Base-by-base conservation (phyloP, 1,140 invertebrate species). In the Lasioglossum baleicum region DNA sequence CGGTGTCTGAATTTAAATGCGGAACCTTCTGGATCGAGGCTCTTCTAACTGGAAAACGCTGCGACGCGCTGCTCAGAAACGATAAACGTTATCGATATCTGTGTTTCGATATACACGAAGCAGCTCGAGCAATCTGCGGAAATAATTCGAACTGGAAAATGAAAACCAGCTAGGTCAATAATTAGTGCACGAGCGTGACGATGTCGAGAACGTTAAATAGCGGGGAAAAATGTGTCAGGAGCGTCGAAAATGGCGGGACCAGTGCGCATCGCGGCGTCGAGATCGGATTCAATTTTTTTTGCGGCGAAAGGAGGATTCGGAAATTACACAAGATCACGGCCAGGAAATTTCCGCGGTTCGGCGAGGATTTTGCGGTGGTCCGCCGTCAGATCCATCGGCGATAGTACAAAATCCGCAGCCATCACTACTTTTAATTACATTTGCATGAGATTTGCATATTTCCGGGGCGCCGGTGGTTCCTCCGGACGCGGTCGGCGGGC, bases 1-100 rank as follows among this genome's bases (percentile, higher is more conserved):
- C 75, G 72, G 68, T 67, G 75, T 72, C 70, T 61, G 63, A 83
- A 85, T 83, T 86, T 88, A 85, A 87, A 86, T 80, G 73, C 75
- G 17, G 31, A 22, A 31, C 26, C 22, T 48, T 8, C 66, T 22
- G 31, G 63, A 15, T 13, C 31, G 63, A 56, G 51, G 17, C 26
- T 44, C 74, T 58, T 75, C 51, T 40, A 35, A 51, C 22, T 60
- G 35, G 20, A 53, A 44, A 35, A 68, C 31, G 26, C 22, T 48
- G 35, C 42, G 42, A 64, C 61, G 60, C 26, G 31, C 20, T 35
- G n/a, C 8, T 64, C n/a, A 40, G 26, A 40, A 74, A 51, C 42
- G 65, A 67, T 67, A 51, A 67, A 67, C 22, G 65, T 26, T 67
- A 67, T 67, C 42, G 65, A 66, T 17, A 10, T 3, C 7, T n/a